Evolutionary conservation across 2,113 vertebrate species (phyloP), one percentile per base, ranked within the genome.

Genomic region (Salvelinus namaycush): DNA sequence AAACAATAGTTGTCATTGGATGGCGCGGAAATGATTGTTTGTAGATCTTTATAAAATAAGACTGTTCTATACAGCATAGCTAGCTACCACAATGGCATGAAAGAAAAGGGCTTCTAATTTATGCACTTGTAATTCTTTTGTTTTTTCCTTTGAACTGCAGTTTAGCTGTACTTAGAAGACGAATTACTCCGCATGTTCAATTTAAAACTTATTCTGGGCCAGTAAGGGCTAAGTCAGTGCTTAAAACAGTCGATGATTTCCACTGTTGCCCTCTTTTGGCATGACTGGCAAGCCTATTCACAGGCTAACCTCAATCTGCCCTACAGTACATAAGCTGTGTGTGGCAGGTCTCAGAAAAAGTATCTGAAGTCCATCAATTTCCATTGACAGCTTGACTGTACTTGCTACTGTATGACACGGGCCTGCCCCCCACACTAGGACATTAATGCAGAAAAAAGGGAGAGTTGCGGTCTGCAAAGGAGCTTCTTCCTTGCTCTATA

Each of bases 331-430:
- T 1, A 8, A 54, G 14, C 12, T 18, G 51, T 18, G 51, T 18
- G 51, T 54, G 51, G 5, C 51, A 54, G 51, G 51, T 54, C 13
- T 54, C 51, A 54, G 51, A 54, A 54, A 51, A 51, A 51, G 49
- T 11, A 51, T 18, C 16, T 14, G 13, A 14, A 5, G 51, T 14
- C 16, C 51, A 54, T 54, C 11, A 0, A 44, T 91, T 79, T 79
- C 78, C 73, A 16, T 65, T 84, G 87, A 89, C 88, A 87, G 86
- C 81, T 86, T 77, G 81, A 77, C 77, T 87, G 82, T 83, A 31
- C 66, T 79, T 51, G 64, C 79, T 16, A 79, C 83, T 81, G 83
- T 80, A 79, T 81, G 84, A 80, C 75, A 81, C 77, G 85, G 78
- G 77, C 81, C 84, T 79, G 70, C 74, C 49, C 70, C 0, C 68